Evolutionary conservation across 1,140 invertebrate genomes (phyloP), one percentile per base, ranked within the genome.

Genomic region (Chelonus insularis): DNA sequence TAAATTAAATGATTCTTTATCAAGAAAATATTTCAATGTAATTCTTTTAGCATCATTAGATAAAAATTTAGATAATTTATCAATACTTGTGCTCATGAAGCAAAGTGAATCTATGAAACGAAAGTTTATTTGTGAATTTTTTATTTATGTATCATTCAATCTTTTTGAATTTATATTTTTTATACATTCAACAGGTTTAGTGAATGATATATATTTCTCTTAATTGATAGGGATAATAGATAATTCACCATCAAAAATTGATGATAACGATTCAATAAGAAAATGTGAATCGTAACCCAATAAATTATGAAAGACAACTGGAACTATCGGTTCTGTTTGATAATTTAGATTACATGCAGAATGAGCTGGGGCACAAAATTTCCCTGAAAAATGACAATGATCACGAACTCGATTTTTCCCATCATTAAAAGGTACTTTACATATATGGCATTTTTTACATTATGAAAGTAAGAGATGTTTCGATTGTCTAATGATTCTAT

Each of bases 321-420:
- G 37, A 39, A 57, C 43, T n/a, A 11, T 41, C 23, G 25, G 63
- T 8, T 1, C 43, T 34, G 65, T 47, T 64, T 68, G 57, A 65
- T 58, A 75, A 43, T 74, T 60, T 21, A 78, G 39, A 63, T 80
- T 79, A 63, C 74, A 77, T 20, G 18, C 25, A n/a, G 62, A 58
- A 68, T 79, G 77, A 1, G 72, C 72, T 12, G 62, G 16, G n/a
- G 70, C 71, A 61, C 54, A 37, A 57, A 43, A 43, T 12, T 12
- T 25, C 1, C 37, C 37, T 9, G 18, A 25, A 29, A 57, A 29
- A 14, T 43, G 54, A 14, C 37, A 57, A 16, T 57, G 37, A 29
- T 57, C 54, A 9, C 37, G 36, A 47, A 29, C 25, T 29, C 51
- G 16, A 20, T 52, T 52, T 9, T 20, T 18, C 4, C n/a, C 21